Base-by-base conservation (phyloP, 2,888 invertebrate genomes). In the Oscheius myriophilus region DNA sequence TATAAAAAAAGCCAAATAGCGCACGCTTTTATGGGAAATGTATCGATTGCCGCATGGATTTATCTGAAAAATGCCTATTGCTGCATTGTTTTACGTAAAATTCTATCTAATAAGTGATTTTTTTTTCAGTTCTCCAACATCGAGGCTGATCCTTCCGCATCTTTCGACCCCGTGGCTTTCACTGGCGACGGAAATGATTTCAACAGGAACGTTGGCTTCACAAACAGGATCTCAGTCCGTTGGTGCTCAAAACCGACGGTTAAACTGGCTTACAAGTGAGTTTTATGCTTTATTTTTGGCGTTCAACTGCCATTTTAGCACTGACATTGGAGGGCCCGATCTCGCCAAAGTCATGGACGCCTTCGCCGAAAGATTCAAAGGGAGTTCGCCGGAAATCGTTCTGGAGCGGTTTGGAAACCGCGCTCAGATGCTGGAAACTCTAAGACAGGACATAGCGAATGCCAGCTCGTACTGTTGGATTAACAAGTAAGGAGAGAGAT, bases 261-360 rank as follows among this genome's bases (percentile, higher is more conserved):
- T 6, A 45, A 58, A 58, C 11, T 58, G 23, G 58, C 55, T 41
- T 65, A 65, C 46, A 49, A 25, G 33, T 71, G 12, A 26, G 51
- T 46, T n/a, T n/a, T n/a, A n/a, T n/a, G n/a, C n/a, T n/a, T n/a
- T 23, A 25, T 79, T 23, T 70, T 68, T 33, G 6, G 41, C 2
- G 4, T 39, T n/a, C n/a, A n/a, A n/a, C n/a, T n/a, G n/a, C n/a
- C n/a, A 39, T 39, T 55, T 55, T n/a, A 55, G 55, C 21, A 41
- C 39, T 12, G 41, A 55, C 2, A 55, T 21, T 16, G 55, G 41
- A 4, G 41, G 39, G 16, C n/a, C 55, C 1, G 55, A 55, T 39
- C 9, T 55, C 16, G n/a, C 14, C 18, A 14, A n/a, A 39, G 16
- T 63, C n/a, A 39, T 63, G 51, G 42, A 53, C 21, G 51, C 43